Conservation (phyloP, 2,113 vertebrate genomes). For the Astur gentilis region DNA sequence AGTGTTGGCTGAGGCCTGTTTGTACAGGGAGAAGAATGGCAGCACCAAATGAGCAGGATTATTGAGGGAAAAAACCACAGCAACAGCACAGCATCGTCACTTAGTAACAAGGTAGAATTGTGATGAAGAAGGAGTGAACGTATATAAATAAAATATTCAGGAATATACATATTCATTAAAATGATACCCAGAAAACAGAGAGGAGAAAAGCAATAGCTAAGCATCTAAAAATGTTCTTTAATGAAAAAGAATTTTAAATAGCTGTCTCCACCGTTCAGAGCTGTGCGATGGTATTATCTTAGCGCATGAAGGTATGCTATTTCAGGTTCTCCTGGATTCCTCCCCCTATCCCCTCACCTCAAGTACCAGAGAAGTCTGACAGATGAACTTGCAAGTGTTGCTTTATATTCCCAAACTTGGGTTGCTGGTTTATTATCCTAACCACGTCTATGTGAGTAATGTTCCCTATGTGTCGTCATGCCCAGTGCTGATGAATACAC, state of each 20-base stretch:
- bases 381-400: constrained; percentile 25
- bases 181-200: background rate
- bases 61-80: background rate
- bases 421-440: constrained; percentile 34
- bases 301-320: constrained; percentile 18
- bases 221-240: background rate
- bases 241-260: constrained; percentile 27
- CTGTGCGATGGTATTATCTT: constrained; percentile 29
- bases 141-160: constrained; percentile 36
- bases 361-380: constrained; percentile 38
- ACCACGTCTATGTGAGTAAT: background rate
- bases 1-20: background rate
- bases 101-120: constrained; percentile 36
- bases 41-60: background rate
- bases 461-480: background rate
- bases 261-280: constrained; percentile 18
- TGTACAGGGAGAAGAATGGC: background rate
- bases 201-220: background rate
- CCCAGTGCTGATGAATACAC: constrained; percentile 31
- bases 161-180: constrained; percentile 44
- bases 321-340: constrained; percentile 25
- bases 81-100: constrained; percentile 20
- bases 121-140: background rate
- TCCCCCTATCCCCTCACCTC: background rate
- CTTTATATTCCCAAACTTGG: constrained; percentile 32